Evolutionary conservation across 2,888 invertebrate genomes (phyloP).

Genomic region (Macrosoma leucophasiata): DNA sequence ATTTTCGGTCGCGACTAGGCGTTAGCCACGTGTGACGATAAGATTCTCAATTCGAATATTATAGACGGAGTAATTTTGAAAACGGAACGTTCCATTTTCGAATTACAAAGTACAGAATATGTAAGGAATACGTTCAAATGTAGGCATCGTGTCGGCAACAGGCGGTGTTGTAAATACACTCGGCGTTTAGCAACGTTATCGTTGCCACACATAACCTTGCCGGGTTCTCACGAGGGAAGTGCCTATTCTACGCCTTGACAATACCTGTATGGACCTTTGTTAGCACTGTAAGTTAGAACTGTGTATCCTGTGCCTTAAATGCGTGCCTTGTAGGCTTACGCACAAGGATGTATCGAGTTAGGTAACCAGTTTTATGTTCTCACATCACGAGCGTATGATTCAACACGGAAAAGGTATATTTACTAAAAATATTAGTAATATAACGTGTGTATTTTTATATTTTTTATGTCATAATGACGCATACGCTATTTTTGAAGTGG

Average conservation of each 20-base stretch:
- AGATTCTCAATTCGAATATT: constrained; percentile 12
- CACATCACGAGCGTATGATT: constrained; percentile 18
- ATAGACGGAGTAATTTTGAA: too few species aligned
- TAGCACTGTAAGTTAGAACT: constrained; percentile 49
- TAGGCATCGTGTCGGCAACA: constrained; percentile 62
- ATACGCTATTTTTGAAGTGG: too few species aligned
- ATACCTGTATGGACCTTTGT: constrained; percentile 71
- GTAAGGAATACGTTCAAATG: constrained; percentile 27
- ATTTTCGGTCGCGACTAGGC: constrained; percentile 57
- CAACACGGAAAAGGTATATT: constrained; percentile 15
- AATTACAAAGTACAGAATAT: constrained; percentile 7
- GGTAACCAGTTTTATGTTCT: constrained; percentile 22
- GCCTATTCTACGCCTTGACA: constrained; percentile 74
- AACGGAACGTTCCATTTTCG: constrained; percentile 12
- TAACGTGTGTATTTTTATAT: too few species aligned
- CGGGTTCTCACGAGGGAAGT: constrained; percentile 75
- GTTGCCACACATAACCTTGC: constrained; percentile 74
- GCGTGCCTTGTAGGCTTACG: constrained; percentile 23
- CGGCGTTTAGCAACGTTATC: constrained; percentile 73
- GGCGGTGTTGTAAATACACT: constrained; percentile 71
- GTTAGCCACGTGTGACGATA: constrained; percentile 47
- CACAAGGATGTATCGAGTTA: constrained; percentile 36
- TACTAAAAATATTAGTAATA: constrained; percentile 5
- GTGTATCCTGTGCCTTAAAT: constrained; percentile 63
- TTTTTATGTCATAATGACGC: too few species aligned